Evolutionary conservation across 2,888 invertebrate genomes (phyloP).

Genomic region (Nomada ruficornis): DNA sequence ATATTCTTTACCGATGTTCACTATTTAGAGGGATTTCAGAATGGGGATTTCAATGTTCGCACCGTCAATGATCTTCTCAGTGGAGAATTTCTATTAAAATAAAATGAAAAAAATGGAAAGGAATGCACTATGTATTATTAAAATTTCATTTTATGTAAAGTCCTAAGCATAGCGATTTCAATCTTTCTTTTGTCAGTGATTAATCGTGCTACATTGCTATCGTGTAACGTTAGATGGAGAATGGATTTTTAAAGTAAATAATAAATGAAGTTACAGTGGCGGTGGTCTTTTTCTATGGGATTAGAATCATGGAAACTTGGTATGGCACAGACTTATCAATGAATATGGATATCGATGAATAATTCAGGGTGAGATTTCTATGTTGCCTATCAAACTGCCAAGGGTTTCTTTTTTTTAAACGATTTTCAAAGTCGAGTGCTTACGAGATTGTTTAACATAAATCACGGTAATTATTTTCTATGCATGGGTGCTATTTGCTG

Average conservation of each 20-base stretch:
- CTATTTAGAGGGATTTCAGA: not conserved
- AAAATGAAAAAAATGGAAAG: too few relatives aligned
- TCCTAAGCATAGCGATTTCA: too few relatives aligned
- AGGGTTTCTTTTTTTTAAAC: not conserved
- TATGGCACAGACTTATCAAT: not conserved
- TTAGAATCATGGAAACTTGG: not conserved
- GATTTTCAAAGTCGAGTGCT: not conserved
- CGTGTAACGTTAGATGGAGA: too few relatives aligned
- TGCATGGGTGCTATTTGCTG: not conserved
- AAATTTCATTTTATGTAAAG: too few relatives aligned
- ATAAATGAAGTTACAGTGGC: too few relatives aligned
- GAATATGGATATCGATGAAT: conserved; percentile 1
- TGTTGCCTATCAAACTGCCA: not conserved
- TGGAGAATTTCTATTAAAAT: too few relatives aligned
- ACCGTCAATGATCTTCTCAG: not conserved
- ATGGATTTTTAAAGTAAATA: too few relatives aligned
- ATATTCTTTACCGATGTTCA: not conserved
- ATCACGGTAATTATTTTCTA: not conserved
- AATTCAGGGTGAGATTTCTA: conserved; percentile 7
- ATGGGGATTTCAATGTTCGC: not conserved
- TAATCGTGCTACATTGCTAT: too few relatives aligned
- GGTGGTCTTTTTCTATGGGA: not conserved
- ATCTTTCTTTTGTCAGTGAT: too few relatives aligned
- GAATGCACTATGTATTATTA: too few relatives aligned
- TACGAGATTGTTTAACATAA: not conserved